phyloP scores from a whole-genome alignment of 2,113 vertebrate genomes.

The Dipodomys stephensi region DNA sequence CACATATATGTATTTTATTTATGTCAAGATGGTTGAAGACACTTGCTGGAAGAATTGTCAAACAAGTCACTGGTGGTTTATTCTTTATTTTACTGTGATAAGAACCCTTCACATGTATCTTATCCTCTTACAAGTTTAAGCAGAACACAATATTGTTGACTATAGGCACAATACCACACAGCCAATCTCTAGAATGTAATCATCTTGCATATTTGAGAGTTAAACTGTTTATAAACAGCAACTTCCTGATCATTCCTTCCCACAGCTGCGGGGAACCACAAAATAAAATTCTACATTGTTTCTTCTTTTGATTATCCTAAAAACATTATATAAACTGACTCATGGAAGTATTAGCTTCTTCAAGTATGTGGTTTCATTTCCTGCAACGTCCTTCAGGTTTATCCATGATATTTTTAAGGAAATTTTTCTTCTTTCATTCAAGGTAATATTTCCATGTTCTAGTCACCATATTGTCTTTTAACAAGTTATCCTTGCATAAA shows the following conservation, averaged over 20 bases:
- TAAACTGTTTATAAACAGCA: background rate
- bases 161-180: background rate
- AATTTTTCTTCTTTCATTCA: background rate
- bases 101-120: background rate
- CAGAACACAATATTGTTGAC: background rate
- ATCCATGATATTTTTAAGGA: no score
- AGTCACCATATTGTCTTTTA: background rate
- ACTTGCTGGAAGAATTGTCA: background rate
- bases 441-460: background rate
- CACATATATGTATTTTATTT: background rate
- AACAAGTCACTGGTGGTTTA: background rate
- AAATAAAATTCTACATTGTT: background rate
- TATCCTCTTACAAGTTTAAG: background rate
- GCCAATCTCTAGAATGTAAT: background rate
- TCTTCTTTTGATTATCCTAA: background rate
- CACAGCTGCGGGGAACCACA: background rate
- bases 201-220: background rate
- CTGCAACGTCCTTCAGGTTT: background rate
- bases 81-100: background rate
- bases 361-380: background rate
- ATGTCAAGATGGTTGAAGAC: background rate
- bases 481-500: background rate
- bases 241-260: rapidly evolving
- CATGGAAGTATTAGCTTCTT: background rate
- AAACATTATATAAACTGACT: background rate